Conservation (phyloP, 2,888 invertebrate species). For the Nephrotoma flavescens region DNA sequence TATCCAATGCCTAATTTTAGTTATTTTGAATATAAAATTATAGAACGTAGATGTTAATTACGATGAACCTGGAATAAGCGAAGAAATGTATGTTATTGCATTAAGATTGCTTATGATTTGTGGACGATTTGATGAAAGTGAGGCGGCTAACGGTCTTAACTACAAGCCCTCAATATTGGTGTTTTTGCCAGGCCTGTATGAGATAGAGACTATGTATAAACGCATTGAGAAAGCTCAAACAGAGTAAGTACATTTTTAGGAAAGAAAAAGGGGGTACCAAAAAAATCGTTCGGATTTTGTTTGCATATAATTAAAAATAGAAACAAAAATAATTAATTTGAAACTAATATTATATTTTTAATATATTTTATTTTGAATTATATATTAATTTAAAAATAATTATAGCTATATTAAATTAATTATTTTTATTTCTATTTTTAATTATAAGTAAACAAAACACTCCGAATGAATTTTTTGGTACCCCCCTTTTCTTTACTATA, state of each 20-base stretch:
- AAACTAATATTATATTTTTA: too few relatives aligned
- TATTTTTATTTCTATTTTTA: too few relatives aligned
- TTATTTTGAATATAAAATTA: constrained; percentile 10
- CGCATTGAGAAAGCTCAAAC: constrained; percentile 19
- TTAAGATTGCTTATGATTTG: constrained; percentile 43
- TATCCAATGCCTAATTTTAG: not conserved
- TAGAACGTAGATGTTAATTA: constrained; percentile 36
- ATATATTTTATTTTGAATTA: too few relatives aligned
- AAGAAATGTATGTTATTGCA: constrained; percentile 45
- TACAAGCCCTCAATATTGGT: constrained; percentile 57
- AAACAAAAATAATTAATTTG: too few relatives aligned
- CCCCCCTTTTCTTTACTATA: too few relatives aligned
- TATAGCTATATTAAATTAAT: too few relatives aligned
- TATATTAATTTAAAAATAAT: too few relatives aligned
- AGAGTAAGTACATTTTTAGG: constrained; percentile 5
- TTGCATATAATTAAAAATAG: too few relatives aligned
- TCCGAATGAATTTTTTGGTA: too few relatives aligned
- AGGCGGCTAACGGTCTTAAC: constrained; percentile 17
- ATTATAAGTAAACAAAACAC: too few relatives aligned
- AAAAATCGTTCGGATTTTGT: too few relatives aligned
- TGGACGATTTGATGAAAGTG: constrained; percentile 32
- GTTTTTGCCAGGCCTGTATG: constrained; percentile 77
- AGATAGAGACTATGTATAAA: constrained; percentile 59
- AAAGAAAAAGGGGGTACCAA: too few relatives aligned
- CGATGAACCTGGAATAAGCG: constrained; percentile 40